Evolutionary conservation across 2,113 vertebrate genomes (phyloP).

Genomic region (Nycticorax nycticorax): DNA sequence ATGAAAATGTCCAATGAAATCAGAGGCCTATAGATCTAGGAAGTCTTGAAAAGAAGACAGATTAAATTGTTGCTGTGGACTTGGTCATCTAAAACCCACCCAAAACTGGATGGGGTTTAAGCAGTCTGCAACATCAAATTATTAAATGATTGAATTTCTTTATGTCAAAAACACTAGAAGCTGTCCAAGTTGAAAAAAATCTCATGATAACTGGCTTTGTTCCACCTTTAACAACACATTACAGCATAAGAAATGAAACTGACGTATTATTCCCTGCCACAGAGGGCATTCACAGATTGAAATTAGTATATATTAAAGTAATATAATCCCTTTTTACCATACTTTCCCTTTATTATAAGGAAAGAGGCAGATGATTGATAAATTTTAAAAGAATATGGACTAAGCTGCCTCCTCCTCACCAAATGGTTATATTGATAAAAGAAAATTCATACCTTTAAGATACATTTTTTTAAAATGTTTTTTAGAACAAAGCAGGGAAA

Average conservation of each 20-base stretch:
- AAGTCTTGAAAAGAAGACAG: not conserved
- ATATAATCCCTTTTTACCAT: not conserved
- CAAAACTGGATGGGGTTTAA: not conserved
- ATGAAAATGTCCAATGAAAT: not conserved
- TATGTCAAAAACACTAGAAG: constrained; percentile 23
- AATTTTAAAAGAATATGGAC: not conserved
- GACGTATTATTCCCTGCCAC: not conserved
- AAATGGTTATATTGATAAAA: not conserved
- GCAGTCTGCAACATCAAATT: not conserved
- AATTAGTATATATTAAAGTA: constrained; percentile 19
- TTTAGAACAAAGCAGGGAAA: not conserved
- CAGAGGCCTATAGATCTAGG: not conserved
- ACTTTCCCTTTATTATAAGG: not conserved
- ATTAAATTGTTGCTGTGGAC: not conserved
- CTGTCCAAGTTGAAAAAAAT: constrained; percentile 40
- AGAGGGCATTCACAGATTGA: not conserved
- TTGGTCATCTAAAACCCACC: not conserved
- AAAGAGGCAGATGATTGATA: not conserved
- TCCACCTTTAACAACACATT: constrained; percentile 29
- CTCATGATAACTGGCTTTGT: constrained; percentile 2
- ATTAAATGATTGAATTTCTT: constrained; percentile 39
- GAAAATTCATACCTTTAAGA: not conserved
- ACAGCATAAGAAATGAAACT: not conserved
- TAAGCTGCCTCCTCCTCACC: not conserved
- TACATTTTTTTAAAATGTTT: not conserved